These are phyloP conservation scores for Apotomis turbidana DNA, from an alignment of 2,888 invertebrate species.

Conservation along the genomic window DNA sequence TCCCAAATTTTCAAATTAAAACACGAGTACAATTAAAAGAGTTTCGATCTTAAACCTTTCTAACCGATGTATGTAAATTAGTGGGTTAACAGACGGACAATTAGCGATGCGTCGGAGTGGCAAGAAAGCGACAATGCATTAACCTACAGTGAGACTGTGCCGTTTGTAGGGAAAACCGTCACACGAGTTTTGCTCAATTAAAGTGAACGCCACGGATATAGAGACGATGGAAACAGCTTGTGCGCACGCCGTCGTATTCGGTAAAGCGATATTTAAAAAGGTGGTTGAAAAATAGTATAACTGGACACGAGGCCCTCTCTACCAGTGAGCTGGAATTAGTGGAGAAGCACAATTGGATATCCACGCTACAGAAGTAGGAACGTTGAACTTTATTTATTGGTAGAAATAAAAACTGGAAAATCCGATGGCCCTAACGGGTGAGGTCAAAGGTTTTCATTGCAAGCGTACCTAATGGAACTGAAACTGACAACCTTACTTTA, in stretches of 20 bases:
- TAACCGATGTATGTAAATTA: constrained; percentile 72
- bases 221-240: constrained; percentile 46
- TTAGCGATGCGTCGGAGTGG: constrained; percentile 70
- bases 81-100: constrained; percentile 77
- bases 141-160: constrained; percentile 62
- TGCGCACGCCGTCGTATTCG: background rate
- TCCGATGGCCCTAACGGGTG: no score
- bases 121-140: constrained; percentile 79
- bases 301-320: no score
- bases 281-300: no score
- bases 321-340: no score
- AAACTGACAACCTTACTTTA: no score
- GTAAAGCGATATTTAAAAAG: background rate
- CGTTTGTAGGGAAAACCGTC: constrained; percentile 74
- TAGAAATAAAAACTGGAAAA: no score
- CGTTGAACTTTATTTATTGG: no score
- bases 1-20: constrained; percentile 52
- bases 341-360: no score
- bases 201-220: constrained; percentile 57
- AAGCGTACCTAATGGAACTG: no score
- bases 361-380: no score
- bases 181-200: constrained; percentile 78
- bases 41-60: constrained; percentile 60
- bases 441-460: no score
- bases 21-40: constrained; percentile 57